A percentile compares a stretch with the other conserved stretches of the same genome.
Evolutionary conservation across 2,888 invertebrate species (phyloP).

Genomic region (Nephrotoma appendiculata): DNA sequence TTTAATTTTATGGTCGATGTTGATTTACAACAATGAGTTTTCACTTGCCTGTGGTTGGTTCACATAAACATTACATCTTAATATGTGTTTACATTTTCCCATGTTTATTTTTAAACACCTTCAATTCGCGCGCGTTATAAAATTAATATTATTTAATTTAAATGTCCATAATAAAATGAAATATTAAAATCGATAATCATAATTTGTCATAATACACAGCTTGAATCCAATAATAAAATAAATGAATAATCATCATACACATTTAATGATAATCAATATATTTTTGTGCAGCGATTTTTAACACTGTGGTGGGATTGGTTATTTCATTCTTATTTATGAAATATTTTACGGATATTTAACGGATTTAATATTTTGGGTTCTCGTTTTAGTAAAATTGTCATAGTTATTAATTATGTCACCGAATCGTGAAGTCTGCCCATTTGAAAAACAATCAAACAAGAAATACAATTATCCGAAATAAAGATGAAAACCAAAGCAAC

Average conservation of each 20-base stretch:
- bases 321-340: too few species aligned
- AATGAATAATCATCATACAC: neutral
- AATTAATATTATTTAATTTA: neutral
- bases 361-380: too few species aligned
- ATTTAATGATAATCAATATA: neutral
- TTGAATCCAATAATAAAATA: neutral
- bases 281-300: neutral
- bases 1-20: too few species aligned
- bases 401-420: too few species aligned
- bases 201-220: neutral
- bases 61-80: neutral
- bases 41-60: neutral
- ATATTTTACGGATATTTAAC: too few species aligned
- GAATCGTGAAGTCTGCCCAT: too few species aligned
- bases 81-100: neutral
- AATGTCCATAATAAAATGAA: neutral
- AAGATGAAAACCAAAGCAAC: too few species aligned
- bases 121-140: neutral
- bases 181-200: neutral
- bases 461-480: too few species aligned
- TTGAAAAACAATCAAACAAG: too few species aligned
- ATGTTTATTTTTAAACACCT: neutral
- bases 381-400: too few species aligned
- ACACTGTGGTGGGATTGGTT: neutral
- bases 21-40: too few species aligned